Evolutionary conservation across 30 jellyfish, hydroid and myxozoan species (phyloP).

Genomic region (Cassiopea andromeda): DNA sequence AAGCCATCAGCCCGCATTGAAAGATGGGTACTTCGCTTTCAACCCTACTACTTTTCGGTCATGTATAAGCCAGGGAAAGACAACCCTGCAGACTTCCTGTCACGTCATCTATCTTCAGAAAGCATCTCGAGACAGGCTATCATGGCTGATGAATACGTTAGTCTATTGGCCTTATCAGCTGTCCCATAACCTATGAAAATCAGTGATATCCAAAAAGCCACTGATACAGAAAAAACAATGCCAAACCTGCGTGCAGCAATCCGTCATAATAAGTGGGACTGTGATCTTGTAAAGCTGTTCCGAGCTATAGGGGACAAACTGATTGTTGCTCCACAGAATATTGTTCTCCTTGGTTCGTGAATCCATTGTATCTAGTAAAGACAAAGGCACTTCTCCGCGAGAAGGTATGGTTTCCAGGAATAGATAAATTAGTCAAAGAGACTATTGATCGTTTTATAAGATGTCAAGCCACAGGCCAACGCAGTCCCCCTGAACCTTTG

Average conservation of each 20-base stretch:
- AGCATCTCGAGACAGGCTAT: not conserved
- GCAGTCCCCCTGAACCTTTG: constrained; percentile 45
- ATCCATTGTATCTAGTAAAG: constrained; percentile 40
- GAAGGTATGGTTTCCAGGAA: constrained; percentile 58
- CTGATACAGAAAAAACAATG: not conserved
- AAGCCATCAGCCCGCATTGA: constrained; percentile 13
- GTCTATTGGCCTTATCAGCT: constrained; percentile 6
- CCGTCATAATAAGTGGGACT: constrained; percentile 4
- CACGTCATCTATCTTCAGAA: constrained; percentile 21
- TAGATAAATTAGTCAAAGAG: constrained; percentile 52
- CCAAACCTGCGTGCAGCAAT: constrained; percentile 24
- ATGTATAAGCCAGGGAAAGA: constrained; percentile 32
- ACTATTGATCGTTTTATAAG: constrained; percentile 32
- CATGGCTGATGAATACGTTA: constrained; percentile 25
- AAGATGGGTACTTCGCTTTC: constrained; percentile 6
- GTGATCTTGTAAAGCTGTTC: constrained; percentile 34
- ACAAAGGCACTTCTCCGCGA: constrained; percentile 47
- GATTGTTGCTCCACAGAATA: constrained; percentile 21
- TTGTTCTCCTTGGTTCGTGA: constrained; percentile 45
- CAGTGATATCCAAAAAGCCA: not conserved
- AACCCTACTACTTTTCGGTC: not conserved
- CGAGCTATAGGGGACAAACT: constrained; percentile 25
- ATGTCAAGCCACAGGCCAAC: constrained; percentile 57
- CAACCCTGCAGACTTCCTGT: constrained; percentile 52
- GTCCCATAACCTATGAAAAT: not conserved